Conservation (phyloP, 2,113 vertebrate genomes). For the Cacatua alba region DNA sequence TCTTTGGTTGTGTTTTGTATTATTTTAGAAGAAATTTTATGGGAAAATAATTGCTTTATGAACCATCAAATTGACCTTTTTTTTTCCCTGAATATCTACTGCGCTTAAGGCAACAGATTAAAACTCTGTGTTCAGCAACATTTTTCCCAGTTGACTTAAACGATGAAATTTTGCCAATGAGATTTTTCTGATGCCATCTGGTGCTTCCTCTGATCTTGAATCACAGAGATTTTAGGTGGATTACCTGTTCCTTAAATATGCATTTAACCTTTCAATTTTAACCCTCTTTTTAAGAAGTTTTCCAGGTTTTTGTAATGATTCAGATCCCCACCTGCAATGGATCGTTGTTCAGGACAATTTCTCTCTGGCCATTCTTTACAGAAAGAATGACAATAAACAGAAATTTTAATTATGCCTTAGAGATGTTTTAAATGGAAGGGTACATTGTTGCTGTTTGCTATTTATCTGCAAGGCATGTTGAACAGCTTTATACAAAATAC, state of each 20-base stretch:
- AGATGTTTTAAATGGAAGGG: background rate
- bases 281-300: background rate
- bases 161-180: background rate
- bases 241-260: background rate
- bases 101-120: background rate
- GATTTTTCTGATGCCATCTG: conserved; percentile 36
- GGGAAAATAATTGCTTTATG: conserved; percentile 3
- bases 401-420: background rate
- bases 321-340: background rate
- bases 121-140: conserved; percentile 19
- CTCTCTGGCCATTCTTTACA: background rate
- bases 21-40: conserved; percentile 18
- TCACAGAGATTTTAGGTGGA: background rate
- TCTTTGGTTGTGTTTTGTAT: background rate
- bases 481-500: background rate
- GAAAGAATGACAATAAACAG: background rate
- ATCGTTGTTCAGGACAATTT: background rate
- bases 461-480: background rate
- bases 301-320: background rate
- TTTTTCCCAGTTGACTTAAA: conserved; percentile 2
- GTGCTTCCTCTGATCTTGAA: conserved; percentile 11
- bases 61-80: conserved; percentile 23
- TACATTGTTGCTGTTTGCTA: background rate
- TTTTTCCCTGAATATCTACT: background rate
- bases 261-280: background rate